phyloP scores from a whole-genome alignment of 1,140 invertebrate species.

The Lepidotrigona ventralis region DNA sequence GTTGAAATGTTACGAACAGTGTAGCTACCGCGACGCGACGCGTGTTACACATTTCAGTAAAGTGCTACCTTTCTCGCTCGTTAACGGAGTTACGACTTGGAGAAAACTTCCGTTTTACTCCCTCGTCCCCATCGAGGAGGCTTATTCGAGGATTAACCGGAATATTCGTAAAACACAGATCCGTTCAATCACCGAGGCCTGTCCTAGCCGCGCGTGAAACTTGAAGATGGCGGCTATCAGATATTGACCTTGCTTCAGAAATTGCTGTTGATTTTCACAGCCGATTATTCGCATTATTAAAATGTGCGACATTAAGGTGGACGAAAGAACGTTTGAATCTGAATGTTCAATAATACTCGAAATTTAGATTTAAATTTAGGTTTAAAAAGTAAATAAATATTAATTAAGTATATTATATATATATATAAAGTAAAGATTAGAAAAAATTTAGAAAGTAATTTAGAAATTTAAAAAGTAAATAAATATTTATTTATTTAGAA shows the following conservation, averaged over 20 bases:
- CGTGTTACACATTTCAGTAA: background rate
- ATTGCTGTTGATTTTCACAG: background rate
- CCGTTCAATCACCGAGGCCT: background rate
- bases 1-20: background rate
- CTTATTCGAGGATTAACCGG: constrained; percentile 13
- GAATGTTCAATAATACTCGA: no score
- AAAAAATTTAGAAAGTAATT: no score
- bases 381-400: no score
- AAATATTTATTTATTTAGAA: no score
- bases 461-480: no score
- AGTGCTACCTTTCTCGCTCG: constrained; percentile 1
- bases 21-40: background rate
- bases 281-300: background rate
- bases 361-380: no score
- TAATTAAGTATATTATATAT: no score
- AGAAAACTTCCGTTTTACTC: constrained; percentile 11
- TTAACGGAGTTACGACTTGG: constrained; percentile 20
- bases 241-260: background rate
- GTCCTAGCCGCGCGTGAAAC: background rate
- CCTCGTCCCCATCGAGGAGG: no score
- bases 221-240: background rate
- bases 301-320: no score
- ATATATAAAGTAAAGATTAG: no score
- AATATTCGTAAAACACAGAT: background rate
- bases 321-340: no score